Evolutionary conservation across 2,888 invertebrate species (phyloP), one percentile per base, ranked within the genome.

Genomic region (Agelastica alni): DNA sequence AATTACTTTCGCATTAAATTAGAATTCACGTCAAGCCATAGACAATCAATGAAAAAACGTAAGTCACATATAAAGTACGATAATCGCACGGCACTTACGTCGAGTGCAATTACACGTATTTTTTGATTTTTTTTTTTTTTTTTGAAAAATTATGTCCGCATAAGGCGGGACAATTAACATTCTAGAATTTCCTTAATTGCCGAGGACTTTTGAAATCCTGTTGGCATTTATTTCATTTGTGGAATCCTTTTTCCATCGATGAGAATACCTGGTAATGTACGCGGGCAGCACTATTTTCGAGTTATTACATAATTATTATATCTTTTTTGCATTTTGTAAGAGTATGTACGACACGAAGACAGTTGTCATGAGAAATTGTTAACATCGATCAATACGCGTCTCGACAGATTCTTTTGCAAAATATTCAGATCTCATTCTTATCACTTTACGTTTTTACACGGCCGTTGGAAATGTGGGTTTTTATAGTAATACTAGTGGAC

Each of bases 161-260:
- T 62, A 63, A 61, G 63, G 63, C 26, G 49, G 42, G 41, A 55
- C 63, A 57, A 63, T 63, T 63, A 63, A 61, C 63, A 60, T 63
- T 61, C 60, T 60, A 57, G 63, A 59, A 63, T 63, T 57, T 60
- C 60, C 61, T 63, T 62, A 62, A 63, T 63, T 63, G 61, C 61
- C 18, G 17, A 49, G 12, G 51, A 53, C 53, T 59, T 58, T 60
- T 61, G 58, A 62, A 59, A 61, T 59, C 61, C 62, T 61, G 39
- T 43, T 42, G 60, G 62, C 55, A 56, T 60, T 43, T 22, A 42
- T 49, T 49, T 49, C 41, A 49, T 49, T 46, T 53, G 39, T 43
- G 51, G 56, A 56, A 47, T 51, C 47, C 31, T 56, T 56, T 55
- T 60, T 56, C 56, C 51, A 43, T 49, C 54, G 52, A 47, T 42